phyloP scores from a whole-genome alignment of 2,113 vertebrate species.

The Lepus europaeus region DNA sequence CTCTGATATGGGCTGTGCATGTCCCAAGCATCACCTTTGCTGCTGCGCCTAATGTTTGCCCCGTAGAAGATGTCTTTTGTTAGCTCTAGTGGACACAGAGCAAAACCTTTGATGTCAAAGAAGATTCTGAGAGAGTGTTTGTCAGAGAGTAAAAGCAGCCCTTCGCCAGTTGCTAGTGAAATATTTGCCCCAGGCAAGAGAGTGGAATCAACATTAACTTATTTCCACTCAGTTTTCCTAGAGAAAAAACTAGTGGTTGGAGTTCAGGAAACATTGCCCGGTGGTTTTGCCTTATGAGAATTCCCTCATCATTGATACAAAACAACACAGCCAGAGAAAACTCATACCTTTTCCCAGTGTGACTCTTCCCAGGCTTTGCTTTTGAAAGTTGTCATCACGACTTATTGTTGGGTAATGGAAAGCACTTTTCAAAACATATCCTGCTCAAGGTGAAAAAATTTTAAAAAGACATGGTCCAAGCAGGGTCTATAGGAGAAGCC shows the following conservation, averaged over 20 bases:
- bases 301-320: neutral
- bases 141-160: neutral
- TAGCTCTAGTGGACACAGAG: neutral
- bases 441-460: neutral
- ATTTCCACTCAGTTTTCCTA: neutral
- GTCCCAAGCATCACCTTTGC: no score
- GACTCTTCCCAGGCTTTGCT: neutral
- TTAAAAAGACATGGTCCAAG: no score
- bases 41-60: no score
- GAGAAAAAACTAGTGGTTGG: neutral
- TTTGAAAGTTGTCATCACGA: neutral
- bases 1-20: no score
- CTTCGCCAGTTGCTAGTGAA: neutral
- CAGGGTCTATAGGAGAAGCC: neutral
- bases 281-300: conserved; percentile 26
- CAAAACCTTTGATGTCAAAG: neutral
- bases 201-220: neutral
- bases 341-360: neutral
- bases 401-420: neutral
- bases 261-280: conserved; percentile 36
- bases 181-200: neutral
- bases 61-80: neutral
- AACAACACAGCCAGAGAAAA: conserved; percentile 18
- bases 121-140: neutral
- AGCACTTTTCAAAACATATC: neutral